A percentile compares a stretch with the other conserved stretches of the same genome.
phyloP scores from a whole-genome alignment of 2,797 vertebrate genomes.

The Atherinosoma microstoma region DNA sequence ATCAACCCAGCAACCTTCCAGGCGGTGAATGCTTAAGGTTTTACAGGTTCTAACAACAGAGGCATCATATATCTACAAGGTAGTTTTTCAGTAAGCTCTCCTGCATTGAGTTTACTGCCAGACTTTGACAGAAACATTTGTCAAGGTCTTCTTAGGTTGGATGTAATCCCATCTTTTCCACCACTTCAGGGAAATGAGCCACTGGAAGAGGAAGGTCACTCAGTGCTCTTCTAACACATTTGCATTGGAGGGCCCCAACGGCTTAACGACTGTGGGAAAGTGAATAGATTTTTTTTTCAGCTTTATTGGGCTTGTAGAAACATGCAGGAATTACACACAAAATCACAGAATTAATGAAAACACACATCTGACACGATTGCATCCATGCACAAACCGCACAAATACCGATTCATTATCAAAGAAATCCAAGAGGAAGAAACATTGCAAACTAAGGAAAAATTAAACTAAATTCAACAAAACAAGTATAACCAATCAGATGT shows the following conservation, averaged over 20 bases:
- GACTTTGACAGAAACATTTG: conserved; percentile 52
- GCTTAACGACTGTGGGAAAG: conserved; percentile 48
- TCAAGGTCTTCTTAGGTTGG: conserved; percentile 52
- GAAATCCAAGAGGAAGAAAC: not conserved
- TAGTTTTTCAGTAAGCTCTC: conserved; percentile 1
- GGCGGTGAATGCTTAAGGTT: not conserved
- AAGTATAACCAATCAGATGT: conserved; percentile 2
- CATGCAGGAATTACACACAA: conserved; percentile 31
- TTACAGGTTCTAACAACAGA: not conserved
- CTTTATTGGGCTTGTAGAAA: not conserved
- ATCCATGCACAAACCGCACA: not conserved
- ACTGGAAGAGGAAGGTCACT: conserved; percentile 74
- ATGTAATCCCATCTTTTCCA: conserved; percentile 62
- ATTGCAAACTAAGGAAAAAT: conserved; percentile 1
- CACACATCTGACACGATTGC: not conserved
- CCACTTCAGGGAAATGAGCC: conserved; percentile 78
- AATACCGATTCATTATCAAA: conserved; percentile 6
- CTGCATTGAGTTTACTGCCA: conserved; percentile 34
- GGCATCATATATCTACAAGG: not conserved
- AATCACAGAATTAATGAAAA: conserved; percentile 25
- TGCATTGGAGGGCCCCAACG: conserved; percentile 64
- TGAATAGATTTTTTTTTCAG: conserved; percentile 10
- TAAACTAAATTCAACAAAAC: not conserved
- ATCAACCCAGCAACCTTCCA: not conserved
- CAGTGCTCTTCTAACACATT: conserved; percentile 71